Evolutionary conservation across 2,888 invertebrate species (phyloP).

Genomic region (Drosophila fulvimacula): DNA sequence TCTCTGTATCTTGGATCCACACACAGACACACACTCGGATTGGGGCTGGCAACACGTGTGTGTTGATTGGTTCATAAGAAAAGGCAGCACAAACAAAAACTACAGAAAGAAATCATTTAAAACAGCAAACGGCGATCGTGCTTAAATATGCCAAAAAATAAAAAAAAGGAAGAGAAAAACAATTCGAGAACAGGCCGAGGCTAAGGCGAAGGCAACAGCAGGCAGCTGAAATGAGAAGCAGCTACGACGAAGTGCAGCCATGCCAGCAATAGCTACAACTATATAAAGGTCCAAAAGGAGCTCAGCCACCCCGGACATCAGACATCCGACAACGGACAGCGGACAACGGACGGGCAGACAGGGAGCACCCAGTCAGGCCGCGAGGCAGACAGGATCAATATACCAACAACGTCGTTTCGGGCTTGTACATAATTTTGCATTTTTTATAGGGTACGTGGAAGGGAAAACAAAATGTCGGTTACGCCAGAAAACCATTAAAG

Average conservation of each 20-base stretch:
- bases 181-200: slow-evolving; percentile 10
- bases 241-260: slow-evolving; percentile 72
- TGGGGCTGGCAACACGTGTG: slow-evolving; percentile 62
- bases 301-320: slow-evolving; percentile 18
- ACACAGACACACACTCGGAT: slow-evolving; percentile 20
- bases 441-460: slow-evolving; percentile 66
- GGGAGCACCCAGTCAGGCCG: slow-evolving; percentile 29
- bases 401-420: slow-evolving; percentile 73
- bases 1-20: slow-evolving; percentile 29
- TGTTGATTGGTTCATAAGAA: slow-evolving; percentile 79
- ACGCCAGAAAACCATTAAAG: slow-evolving; percentile 82
- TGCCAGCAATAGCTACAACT: slow-evolving; percentile 79
- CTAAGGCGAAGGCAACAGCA: slow-evolving; percentile 25
- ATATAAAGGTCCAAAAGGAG: slow-evolving; percentile 66
- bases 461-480: slow-evolving; percentile 83
- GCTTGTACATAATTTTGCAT: slow-evolving; percentile 82
- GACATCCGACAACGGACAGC: slow-evolving; percentile 16
- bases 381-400: slow-evolving; percentile 74
- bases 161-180: slow-evolving; percentile 30
- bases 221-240: slow-evolving; percentile 40
- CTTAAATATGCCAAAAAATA: slow-evolving; percentile 73
- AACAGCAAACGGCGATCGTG: slow-evolving; percentile 73
- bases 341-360: slow-evolving; percentile 5
- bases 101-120: slow-evolving; percentile 74
- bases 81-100: slow-evolving; percentile 59